Evolutionary conservation across 2,888 invertebrate genomes (phyloP).

Genomic region (Elmis aenea): DNA sequence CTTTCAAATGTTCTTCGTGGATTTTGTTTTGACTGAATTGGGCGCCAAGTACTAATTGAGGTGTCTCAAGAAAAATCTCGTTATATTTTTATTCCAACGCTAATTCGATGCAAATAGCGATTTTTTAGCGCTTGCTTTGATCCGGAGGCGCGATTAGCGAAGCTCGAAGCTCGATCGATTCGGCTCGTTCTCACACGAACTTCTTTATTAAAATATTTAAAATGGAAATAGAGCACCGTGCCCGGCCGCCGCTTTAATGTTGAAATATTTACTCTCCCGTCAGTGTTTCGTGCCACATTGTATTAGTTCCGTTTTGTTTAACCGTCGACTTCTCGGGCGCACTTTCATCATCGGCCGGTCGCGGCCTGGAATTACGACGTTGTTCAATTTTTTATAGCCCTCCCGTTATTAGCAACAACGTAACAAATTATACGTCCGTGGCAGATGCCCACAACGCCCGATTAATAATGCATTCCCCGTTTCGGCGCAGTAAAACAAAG

Average conservation of each 20-base stretch:
- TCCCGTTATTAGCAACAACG: conserved; percentile 13
- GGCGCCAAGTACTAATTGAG: too few species aligned
- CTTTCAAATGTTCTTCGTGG: too few species aligned
- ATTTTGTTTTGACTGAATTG: too few species aligned
- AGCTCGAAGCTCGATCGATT: conserved; percentile 12
- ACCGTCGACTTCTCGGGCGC: too few species aligned
- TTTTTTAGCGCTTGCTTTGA: conserved; percentile 8
- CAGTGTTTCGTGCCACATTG: too few species aligned
- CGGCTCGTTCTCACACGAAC: conserved; percentile 8
- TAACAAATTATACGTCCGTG: conserved; percentile 15
- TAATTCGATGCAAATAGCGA: conserved; percentile 2
- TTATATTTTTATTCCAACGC: too few species aligned
- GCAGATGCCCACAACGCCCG: conserved; percentile 11
- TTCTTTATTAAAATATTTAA: conserved; percentile 11
- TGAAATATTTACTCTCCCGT: conserved; percentile 12
- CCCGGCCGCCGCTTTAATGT: conserved; percentile 1
- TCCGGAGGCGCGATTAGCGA: conserved; percentile 9
- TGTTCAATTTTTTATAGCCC: conserved; percentile 18
- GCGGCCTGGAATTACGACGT: conserved; percentile 14
- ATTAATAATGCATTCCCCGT: conserved; percentile 14
- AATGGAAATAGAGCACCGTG: conserved; percentile 9
- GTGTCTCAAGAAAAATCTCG: too few species aligned
- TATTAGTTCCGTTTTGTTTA: too few species aligned
- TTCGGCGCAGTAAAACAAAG: conserved; percentile 16
- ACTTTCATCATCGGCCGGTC: conserved; percentile 3